Evolutionary conservation across 2,888 invertebrate genomes (phyloP), one percentile per base, ranked within the genome.

Genomic region (Helicoverpa assulta): DNA sequence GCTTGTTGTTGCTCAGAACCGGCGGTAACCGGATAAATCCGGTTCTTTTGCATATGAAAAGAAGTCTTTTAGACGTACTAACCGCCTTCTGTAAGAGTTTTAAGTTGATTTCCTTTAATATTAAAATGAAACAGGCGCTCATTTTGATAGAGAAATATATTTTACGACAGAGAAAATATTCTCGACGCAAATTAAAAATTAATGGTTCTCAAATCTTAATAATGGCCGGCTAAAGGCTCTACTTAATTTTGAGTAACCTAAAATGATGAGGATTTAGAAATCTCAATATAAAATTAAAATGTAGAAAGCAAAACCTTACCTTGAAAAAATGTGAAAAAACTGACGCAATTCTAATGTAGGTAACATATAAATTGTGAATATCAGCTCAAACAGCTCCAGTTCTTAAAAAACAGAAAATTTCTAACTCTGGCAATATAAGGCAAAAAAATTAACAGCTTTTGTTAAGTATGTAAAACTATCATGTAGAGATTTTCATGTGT

Each of bases 41-140:
- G 74, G 84, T 78, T 82, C 73, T 71, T 83, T 83, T 80, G 84
- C 84, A 83, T 83, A 83, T 83, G 84, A 83, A 83, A 83, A 76
- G 84, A 51, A 47, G 69, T 67, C 71, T 83, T 81, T 78, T 67
- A 79, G 70, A 83, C 77, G 67, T 64, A 61, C 64, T 76, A 79
- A 72, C 75, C 56, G 70, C 62, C 70, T 64, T 78, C 83, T 82
- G 82, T 83, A 40, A 56, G 60, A 64, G 59, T 71, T 79, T 64
- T 62, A 69, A 76, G 67, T 73, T 76, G 75, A 67, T 73, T 83
- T 67, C 69, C 60, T 81, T 81, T 80, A 64, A 71, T 73, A 78
- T 77, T 83, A 72, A 74, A 83, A 83, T 78, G 72, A 73, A 71
- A 81, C 52, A 77, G 64, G 43, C 59, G 66, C 54, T 37, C 58